Base-by-base conservation (phyloP, 2,113 vertebrate species). In the Oenanthe melanoleuca region DNA sequence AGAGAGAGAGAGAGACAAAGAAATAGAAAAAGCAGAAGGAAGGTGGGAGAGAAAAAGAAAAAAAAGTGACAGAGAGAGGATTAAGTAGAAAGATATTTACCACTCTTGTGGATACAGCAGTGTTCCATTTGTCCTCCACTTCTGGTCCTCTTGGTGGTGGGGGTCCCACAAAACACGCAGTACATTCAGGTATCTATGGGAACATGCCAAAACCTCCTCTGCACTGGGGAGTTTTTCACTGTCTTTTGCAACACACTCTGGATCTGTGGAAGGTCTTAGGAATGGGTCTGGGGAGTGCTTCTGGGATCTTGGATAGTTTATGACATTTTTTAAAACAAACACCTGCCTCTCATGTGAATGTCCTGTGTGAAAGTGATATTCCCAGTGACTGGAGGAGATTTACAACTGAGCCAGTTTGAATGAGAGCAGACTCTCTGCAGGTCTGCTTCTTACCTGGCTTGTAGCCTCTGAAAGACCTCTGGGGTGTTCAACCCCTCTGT, bases 91-190 rank as follows among this genome's bases (percentile, higher is more conserved):
- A 77, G 6, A 44, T 45, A 53, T 24, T 69, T 14, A 45, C 33
- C 23, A 28, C 12, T 6, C 6, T 38, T 45, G 12, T 38, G 26
- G 18, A 45, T 77, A 33, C 18, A 69, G 22, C 18, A 52, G 22
- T 45, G 12, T 60, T 26, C 9, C 3, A 6, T 44, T 86, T 52
- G 9, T 57, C 29, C 34, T 59, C 31, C 34, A 50, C 31, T 67
- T 44, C 53, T 86, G 61, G 25, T 50, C 7, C 17, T 75, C 29
- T 67, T 75, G 26, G 2, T 60, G 45, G 9, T 60, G 18, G 11
- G 31, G 7, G 6, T 34, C 16, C 50, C 50, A 57, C 0, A 0
- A 42, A 86, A 34, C 25, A 42, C 3, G 11, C 20, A 25, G 31
- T 44, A 44, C 3, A 2, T 52, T 33, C 63, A 67, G 53, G 15